phyloP scores from a whole-genome alignment of 2,888 invertebrate species.

The Pristionchus maxplancki region DNA sequence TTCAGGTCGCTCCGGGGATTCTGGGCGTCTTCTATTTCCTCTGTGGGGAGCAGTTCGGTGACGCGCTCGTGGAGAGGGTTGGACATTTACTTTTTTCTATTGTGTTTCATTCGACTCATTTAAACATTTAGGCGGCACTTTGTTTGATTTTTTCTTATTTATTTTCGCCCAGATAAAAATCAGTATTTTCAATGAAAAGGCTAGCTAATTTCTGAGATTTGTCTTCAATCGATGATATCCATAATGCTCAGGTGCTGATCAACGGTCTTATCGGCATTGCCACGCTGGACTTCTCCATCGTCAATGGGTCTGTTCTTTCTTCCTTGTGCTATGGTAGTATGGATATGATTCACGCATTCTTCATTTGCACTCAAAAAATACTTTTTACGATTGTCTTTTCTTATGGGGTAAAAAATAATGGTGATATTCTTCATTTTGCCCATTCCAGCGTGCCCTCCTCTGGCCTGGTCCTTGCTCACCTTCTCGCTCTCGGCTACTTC shows the following conservation, averaged over 20 bases:
- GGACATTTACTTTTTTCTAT: neutral
- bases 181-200: too few relatives aligned
- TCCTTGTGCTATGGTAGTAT: too few relatives aligned
- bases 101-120: too few relatives aligned
- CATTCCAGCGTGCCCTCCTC: constrained; percentile 52
- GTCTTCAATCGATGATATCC: neutral
- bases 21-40: constrained; percentile 75
- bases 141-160: too few relatives aligned
- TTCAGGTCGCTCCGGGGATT: constrained; percentile 58
- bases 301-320: constrained; percentile 9
- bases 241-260: neutral
- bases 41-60: constrained; percentile 67
- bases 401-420: too few relatives aligned
- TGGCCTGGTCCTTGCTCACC: constrained; percentile 62
- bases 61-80: constrained; percentile 67
- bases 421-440: too few relatives aligned
- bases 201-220: neutral
- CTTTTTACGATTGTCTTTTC: too few relatives aligned
- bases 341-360: too few relatives aligned
- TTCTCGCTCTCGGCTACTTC: neutral
- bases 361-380: too few relatives aligned
- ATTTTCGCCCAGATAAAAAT: too few relatives aligned
- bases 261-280: neutral
- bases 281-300: neutral
- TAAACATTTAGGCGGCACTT: too few relatives aligned